Evolutionary conservation across 1,140 invertebrate genomes (phyloP), one percentile per base, ranked within the genome.

Genomic region (Delia radicum): DNA sequence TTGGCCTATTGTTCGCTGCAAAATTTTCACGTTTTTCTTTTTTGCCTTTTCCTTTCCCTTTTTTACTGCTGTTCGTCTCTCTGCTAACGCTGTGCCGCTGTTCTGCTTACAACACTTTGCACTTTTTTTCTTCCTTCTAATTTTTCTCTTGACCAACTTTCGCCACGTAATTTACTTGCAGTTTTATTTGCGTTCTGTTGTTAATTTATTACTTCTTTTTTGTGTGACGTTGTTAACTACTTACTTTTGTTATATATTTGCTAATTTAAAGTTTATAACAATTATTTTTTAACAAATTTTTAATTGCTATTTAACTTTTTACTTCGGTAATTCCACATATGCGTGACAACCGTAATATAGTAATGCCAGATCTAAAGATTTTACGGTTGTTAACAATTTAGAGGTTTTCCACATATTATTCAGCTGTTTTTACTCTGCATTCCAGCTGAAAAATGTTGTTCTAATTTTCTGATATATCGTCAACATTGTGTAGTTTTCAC

Each of bases 1-100:
- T 29, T 42, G 37, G 31, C 46, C 55, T 73, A 5, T 18, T 26
- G 18, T 73, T 73, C 72, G 24, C 72, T 73, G 72, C 72, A 73
- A 73, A 73, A 33, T 73, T 72, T 73, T 73, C 72, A 73, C 72
- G 72, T 46, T 46, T 42, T 73, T 73, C 42, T 48, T 73, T 61
- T n/a, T 42, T 61, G 13, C 2, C 42, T 18, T 42, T 42, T 42
- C 42, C 33, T 42, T 42, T 42, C 28, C 29, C 21, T 73, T 37
- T 29, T 37, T 2, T 10, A 27, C 21, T 33, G 29, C 18, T 69
- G 29, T 69, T 37, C 48, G 48, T 55, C n/a, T 8, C 65, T 31
- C 65, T 37, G 65, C 29, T 21, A 69, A 69, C 65, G 65, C 29
- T 69, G 29, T 21, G 31, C 29, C 31, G 65, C 65, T 33, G 29